Conservation (phyloP, 2,797 vertebrate species). For the Pogonophryne albipinna region DNA sequence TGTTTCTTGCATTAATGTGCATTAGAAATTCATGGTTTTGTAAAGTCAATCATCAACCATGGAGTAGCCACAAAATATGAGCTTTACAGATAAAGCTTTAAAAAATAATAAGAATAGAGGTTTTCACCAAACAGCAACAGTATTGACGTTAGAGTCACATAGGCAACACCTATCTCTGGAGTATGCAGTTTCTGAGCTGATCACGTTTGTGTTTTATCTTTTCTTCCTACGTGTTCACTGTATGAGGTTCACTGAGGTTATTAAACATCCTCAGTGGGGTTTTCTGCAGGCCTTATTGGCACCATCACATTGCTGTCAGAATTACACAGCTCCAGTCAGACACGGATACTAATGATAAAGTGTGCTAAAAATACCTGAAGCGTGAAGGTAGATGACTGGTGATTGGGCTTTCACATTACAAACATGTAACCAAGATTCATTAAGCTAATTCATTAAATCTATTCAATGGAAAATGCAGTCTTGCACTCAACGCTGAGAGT, state of each 20-base stretch:
- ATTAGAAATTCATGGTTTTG: not conserved
- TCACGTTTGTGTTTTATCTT: slow-evolving; percentile 4
- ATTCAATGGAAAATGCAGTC: slow-evolving; percentile 2
- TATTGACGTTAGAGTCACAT: not conserved
- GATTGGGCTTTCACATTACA: slow-evolving; percentile 20
- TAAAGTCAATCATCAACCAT: not conserved
- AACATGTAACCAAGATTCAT: slow-evolving; percentile 25
- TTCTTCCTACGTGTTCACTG: not conserved
- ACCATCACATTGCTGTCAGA: slow-evolving; percentile 26
- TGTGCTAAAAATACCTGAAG: slow-evolving; percentile 19
- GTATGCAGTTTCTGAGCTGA: not conserved
- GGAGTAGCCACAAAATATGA: not conserved
- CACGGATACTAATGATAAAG: not conserved
- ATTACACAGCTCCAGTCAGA: slow-evolving; percentile 14
- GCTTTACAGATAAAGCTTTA: not conserved
- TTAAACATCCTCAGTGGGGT: slow-evolving; percentile 5
- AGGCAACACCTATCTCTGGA: not conserved
- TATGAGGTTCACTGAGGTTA: slow-evolving; percentile 6
- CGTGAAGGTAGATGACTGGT: slow-evolving; percentile 14
- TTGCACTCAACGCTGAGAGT: not conserved
- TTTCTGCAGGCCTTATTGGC: slow-evolving; percentile 33
- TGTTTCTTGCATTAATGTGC: not conserved
- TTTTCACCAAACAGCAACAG: no score
- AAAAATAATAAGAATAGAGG: not conserved
- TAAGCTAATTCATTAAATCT: slow-evolving; percentile 5